Conservation (phyloP, 2,888 invertebrate genomes). For the Drosophila lacicola region DNA sequence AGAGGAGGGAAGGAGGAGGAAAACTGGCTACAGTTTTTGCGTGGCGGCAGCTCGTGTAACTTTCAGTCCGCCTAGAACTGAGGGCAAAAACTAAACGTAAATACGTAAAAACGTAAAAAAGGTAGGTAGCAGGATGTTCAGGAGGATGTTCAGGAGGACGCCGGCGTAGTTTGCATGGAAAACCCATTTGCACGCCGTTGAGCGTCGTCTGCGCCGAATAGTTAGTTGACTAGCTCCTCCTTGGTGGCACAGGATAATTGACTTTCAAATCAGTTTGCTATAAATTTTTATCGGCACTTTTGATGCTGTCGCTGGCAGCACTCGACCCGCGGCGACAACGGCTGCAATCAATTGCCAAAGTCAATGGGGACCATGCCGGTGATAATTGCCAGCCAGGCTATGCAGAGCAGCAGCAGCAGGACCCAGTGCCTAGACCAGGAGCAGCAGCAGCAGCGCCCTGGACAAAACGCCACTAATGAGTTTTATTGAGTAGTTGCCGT, state of each 20-base stretch:
- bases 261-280: conserved; percentile 84
- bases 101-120: conserved; percentile 69
- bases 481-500: conserved; percentile 78
- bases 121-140: conserved; percentile 42
- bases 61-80: conserved; percentile 7
- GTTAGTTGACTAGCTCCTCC: conserved; percentile 61
- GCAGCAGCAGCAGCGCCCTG: conserved; percentile 13
- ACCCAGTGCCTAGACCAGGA: conserved; percentile 1
- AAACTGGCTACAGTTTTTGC: conserved; percentile 34
- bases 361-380: conserved; percentile 72
- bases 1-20: background rate
- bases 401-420: conserved; percentile 24
- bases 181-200: conserved; percentile 77
- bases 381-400: conserved; percentile 74
- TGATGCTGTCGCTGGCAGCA: conserved; percentile 78
- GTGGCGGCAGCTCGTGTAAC: conserved; percentile 18
- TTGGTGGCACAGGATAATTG: conserved; percentile 80
- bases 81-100: conserved; percentile 48
- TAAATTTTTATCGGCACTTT: conserved; percentile 84
- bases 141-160: background rate
- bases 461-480: conserved; percentile 80
- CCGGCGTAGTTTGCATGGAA: conserved; percentile 69
- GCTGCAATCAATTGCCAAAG: conserved; percentile 82
- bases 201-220: conserved; percentile 61
- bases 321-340: conserved; percentile 53